Evolutionary conservation across 2,888 invertebrate genomes (phyloP), one percentile per base, ranked within the genome.

Genomic region (Lasius fuliginosus): DNA sequence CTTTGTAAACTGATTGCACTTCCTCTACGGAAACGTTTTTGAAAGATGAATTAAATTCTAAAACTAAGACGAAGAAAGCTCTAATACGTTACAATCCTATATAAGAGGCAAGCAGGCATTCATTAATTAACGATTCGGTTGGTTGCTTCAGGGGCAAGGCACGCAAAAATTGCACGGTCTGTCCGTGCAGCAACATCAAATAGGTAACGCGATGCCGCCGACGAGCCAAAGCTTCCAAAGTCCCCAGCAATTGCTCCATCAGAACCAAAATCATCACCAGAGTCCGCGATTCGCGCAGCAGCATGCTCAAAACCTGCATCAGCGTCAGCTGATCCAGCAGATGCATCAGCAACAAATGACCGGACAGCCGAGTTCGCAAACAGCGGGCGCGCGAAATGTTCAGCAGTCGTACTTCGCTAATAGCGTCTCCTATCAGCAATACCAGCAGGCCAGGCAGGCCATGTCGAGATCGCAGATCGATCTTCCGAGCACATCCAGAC

Each of bases 331-430:
- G 85, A 92, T 94, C 42, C 94, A 94, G 56, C 94, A 95, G 75
- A 94, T 96, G 92, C 95, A 95, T 85, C 95, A 96, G 95, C 96
- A 96, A 46, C 93, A 93, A 65, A 82, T 92, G 49, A 85, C 83
- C 12, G 88, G 85, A 1, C 94, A 93, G 73, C 92, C 92, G 40
- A 90, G 85, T 42, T 87, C 90, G 3, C 91, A 92, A 67, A 49
- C 84, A 1, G 8, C 79, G 6, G 49, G 42, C 9, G 58, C 76
- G 0, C 81, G 90, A 11, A 90, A 82, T 58, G 74, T 85, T 12
- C 92, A 92, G 65, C 93, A 93, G 69, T 84, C 88, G 18, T 91
- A 93, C 27, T 93, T 93, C 76, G 87, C 92, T 40, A 91, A 91
- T 79, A 93, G 91, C 65, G 90, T 92, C 1, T 90, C 91, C 53